phyloP scores from a whole-genome alignment of 2,888 invertebrate species.

The Leucophenga maculata region DNA sequence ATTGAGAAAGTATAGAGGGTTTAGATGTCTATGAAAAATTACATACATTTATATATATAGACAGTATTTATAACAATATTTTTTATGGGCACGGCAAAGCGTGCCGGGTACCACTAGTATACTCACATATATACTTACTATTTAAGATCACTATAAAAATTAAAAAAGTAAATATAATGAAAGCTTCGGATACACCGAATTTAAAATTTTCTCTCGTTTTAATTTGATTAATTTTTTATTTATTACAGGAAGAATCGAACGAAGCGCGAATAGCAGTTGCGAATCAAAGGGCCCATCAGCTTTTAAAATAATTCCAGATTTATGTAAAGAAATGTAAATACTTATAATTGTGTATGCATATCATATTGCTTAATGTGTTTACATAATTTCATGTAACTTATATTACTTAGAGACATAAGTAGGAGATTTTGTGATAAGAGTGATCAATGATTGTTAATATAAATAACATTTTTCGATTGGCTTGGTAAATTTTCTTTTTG shows the following conservation, averaged over 20 bases:
- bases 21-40: too few species aligned
- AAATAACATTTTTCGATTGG: conserved; percentile 3
- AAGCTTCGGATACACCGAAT: conserved; percentile 1
- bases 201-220: not conserved
- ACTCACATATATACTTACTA: too few species aligned
- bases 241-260: conserved; percentile 86
- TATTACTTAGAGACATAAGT: conserved; percentile 31
- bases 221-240: conserved; percentile 25
- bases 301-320: conserved; percentile 83
- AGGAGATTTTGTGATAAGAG: conserved; percentile 18
- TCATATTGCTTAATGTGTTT: conserved; percentile 37
- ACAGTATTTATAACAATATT: too few species aligned
- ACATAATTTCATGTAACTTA: conserved; percentile 42
- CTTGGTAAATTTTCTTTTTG: conserved; percentile 9
- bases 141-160: too few species aligned
- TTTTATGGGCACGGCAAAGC: too few species aligned
- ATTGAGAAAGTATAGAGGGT: too few species aligned
- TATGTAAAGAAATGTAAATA: conserved; percentile 38
- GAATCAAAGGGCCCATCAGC: conserved; percentile 96
- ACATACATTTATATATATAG: too few species aligned
- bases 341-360: conserved; percentile 44
- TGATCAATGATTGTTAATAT: not conserved
- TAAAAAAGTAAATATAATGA: too few species aligned
- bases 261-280: conserved; percentile 96
- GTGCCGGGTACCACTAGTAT: too few species aligned